These are phyloP conservation scores for Crax fasciolata DNA, from an alignment of 2,797 vertebrate species.

Conservation along the genomic window DNA sequence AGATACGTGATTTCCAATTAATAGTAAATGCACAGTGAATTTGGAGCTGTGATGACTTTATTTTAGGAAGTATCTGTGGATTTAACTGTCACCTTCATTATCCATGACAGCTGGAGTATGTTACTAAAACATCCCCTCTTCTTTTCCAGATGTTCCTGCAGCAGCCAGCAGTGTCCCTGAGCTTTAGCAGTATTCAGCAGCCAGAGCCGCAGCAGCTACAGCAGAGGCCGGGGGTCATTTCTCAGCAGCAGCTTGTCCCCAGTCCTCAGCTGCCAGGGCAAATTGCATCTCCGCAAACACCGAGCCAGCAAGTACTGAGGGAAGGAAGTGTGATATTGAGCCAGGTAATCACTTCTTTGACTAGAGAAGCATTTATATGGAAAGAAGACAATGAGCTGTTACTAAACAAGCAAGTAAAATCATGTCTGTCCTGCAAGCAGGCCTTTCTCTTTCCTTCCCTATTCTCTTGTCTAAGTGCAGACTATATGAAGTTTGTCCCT, in stretches of 20 bases:
- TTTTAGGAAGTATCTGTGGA: not conserved
- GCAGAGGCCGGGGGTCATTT: slow-evolving; percentile 59
- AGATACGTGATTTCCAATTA: not conserved
- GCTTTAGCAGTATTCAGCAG: slow-evolving; percentile 76
- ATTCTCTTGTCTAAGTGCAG: not conserved
- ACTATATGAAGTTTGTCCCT: not conserved
- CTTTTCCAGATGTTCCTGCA: slow-evolving; percentile 83
- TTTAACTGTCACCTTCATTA: not conserved
- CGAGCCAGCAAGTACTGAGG: slow-evolving; percentile 77
- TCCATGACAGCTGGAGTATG: not conserved
- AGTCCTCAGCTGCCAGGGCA: slow-evolving; percentile 76
- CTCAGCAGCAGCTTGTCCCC: slow-evolving; percentile 76
- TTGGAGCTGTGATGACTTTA: not conserved
- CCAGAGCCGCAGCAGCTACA: slow-evolving; percentile 70
- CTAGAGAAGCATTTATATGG: not conserved
- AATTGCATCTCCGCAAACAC: slow-evolving; percentile 70
- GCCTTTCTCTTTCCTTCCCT: not conserved
- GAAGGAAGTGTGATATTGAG: slow-evolving; percentile 64
- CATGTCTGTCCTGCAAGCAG: not conserved
- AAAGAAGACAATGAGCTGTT: not conserved
- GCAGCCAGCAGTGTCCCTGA: slow-evolving; percentile 78
- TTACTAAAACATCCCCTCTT: slow-evolving; percentile 12
- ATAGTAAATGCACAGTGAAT: not conserved
- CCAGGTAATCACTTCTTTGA: slow-evolving; percentile 73
- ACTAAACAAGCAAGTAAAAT: not conserved